Conservation (phyloP, 2,888 invertebrate genomes). For the Cephus pulcher region DNA sequence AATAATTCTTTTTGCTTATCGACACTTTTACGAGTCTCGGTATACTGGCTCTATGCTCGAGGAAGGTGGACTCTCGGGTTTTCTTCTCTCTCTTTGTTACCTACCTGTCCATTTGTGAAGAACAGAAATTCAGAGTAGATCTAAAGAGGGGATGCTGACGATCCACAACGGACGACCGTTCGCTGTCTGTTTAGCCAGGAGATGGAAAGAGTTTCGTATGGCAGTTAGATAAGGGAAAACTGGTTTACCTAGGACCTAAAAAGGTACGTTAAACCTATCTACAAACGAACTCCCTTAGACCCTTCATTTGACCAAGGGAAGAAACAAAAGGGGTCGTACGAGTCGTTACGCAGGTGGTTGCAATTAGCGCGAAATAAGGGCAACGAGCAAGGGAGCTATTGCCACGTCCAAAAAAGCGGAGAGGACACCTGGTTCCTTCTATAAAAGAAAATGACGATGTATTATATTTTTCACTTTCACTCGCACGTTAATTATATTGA, state of each 20-base stretch:
- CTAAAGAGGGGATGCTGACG: not conserved
- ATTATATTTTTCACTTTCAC: not conserved
- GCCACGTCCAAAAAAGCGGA: not conserved
- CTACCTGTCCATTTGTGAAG: not conserved
- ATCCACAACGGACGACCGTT: not conserved
- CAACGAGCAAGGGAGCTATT: not conserved
- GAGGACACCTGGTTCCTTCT: not conserved
- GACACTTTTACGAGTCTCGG: not conserved
- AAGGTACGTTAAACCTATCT: not conserved
- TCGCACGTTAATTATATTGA: not conserved
- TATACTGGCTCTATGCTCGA: not conserved
- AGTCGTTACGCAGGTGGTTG: slow-evolving; percentile 19
- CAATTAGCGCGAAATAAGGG: slow-evolving; percentile 23
- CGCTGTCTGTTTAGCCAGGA: not conserved
- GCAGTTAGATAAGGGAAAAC: not conserved
- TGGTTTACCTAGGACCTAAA: not conserved
- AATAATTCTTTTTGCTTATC: not conserved
- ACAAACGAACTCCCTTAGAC: not conserved
- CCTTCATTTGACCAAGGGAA: not conserved
- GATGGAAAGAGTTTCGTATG: not conserved
- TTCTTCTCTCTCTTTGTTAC: not conserved
- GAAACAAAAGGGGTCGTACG: slow-evolving; percentile 9
- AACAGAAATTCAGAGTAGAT: not conserved
- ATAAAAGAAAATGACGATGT: not conserved
- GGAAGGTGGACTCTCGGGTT: not conserved